Conservation (phyloP, 2,888 invertebrate genomes). For the Lasiommata megera region DNA sequence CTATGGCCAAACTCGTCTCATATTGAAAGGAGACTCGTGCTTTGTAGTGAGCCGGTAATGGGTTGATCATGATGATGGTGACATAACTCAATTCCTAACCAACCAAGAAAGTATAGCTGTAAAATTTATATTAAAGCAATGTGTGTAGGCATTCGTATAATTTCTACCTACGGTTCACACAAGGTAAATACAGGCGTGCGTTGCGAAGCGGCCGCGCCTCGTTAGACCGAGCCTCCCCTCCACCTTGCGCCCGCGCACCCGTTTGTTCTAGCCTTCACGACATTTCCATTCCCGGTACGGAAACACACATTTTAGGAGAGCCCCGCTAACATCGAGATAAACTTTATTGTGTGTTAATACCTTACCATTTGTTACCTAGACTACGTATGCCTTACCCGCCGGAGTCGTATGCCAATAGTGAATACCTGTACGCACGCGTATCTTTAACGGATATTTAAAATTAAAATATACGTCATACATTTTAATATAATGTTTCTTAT, state of each 20-base stretch:
- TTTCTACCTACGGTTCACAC: constrained; percentile 50
- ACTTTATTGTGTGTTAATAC: constrained; percentile 76
- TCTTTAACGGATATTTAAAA: constrained; percentile 14
- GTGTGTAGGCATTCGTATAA: constrained; percentile 58
- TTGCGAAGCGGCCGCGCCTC: constrained; percentile 67
- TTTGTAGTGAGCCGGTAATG: no score
- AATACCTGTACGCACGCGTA: constrained; percentile 1
- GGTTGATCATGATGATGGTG: no score
- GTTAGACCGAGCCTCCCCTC: constrained; percentile 57
- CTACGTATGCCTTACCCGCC: constrained; percentile 2
- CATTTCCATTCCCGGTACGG: constrained; percentile 71
- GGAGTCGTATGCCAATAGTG: constrained; percentile 10
- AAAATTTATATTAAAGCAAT: constrained; percentile 53
- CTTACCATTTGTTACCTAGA: constrained; percentile 26
- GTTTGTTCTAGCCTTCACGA: constrained; percentile 62
- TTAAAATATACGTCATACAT: constrained; percentile 14
- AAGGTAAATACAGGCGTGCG: constrained; percentile 50
- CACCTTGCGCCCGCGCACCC: constrained; percentile 59
- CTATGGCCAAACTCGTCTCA: no score
- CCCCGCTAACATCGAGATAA: constrained; percentile 59
- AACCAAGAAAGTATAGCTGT: no score
- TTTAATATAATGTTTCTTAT: constrained; percentile 17
- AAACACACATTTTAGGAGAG: constrained; percentile 72
- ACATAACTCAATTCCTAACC: no score
- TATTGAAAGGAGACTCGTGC: no score